Evolutionary conservation across 2,797 vertebrate species (phyloP), one percentile per base, ranked within the genome.

Genomic region (Semaprochilodus insignis): DNA sequence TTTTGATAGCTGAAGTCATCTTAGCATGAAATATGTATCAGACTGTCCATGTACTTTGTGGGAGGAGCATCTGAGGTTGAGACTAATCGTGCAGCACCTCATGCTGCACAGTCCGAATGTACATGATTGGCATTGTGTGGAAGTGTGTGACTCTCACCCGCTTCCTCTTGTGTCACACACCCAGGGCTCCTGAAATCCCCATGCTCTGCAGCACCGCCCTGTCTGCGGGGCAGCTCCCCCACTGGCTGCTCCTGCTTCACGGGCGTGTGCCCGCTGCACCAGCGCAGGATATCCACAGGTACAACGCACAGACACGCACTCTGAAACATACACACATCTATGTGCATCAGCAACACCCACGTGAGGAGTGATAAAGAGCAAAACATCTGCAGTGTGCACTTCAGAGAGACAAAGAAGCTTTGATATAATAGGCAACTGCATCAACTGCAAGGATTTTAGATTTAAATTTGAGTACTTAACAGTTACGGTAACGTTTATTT

Each of bases 171-270:
- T 87, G 71, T 87, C 79, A 74, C 80, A 78, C 83, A 78, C 69
- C 48, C 85, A 90, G 89, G 89, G 82, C 85, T 89, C 82, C 87
- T 90, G 85, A 90, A 88, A 83, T 81, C 84, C 69, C 77, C 83
- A 23, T 89, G 88, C 82, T 88, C 89, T 54, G 82, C 86, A 79
- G 83, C 80, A 4, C 87, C 85, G 2, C 84, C 87, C 44, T 82
- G 77, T 78, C 76, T 87, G 79, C 81, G 88, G 78, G 83, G 74
- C 82, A 71, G 73, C 83, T 88, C 85, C 1, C 82, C 84, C 48
- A 81, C 77, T 17, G 80, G 78, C 74, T 90, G 88, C 83, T 87
- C 86, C 21, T 85, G 89, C 82, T 89, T 88, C 81, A 86, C 67
- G 13, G 88, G 85, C 70, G 66, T 79, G 3, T 90, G 88, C 79